These are phyloP conservation scores for Chinchilla lanigera DNA, from an alignment of 2,113 vertebrate genomes.

Conservation along the genomic window DNA sequence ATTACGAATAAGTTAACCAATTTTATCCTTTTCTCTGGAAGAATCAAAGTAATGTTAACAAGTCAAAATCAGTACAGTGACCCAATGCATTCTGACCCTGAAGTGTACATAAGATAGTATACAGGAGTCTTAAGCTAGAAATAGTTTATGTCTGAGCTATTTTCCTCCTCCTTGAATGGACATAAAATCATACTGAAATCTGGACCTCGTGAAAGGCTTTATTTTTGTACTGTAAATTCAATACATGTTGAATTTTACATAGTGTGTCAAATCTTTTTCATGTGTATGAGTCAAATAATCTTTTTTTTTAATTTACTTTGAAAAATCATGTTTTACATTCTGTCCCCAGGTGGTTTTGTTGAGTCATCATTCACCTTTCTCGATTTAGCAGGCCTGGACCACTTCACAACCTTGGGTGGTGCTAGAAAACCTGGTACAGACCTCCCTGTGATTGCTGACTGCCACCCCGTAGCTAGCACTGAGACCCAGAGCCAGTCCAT, in stretches of 20 bases:
- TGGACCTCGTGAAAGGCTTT: conserved; percentile 39
- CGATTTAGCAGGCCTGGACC: conserved; percentile 95
- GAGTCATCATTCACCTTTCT: conserved; percentile 95
- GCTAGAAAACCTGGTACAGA: conserved; percentile 91
- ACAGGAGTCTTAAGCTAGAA: background rate
- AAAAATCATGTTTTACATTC: conserved; percentile 89
- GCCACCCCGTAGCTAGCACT: conserved; percentile 82
- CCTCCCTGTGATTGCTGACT: conserved; percentile 83
- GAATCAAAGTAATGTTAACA: background rate
- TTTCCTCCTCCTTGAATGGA: background rate
- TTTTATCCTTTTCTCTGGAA: conserved; percentile 30
- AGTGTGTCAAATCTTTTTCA: conserved; percentile 76
- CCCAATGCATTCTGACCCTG: background rate
- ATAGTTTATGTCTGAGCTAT: background rate
- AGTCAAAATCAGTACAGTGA: background rate
- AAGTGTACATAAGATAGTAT: background rate
- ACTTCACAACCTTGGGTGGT: conserved; percentile 92
- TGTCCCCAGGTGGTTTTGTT: conserved; percentile 95
- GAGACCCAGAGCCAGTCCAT: conserved; percentile 73
- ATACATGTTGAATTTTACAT: conserved; percentile 72
- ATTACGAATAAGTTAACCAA: background rate
- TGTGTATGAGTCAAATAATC: conserved; percentile 77
- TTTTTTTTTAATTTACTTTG: conserved; percentile 80
- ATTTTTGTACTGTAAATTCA: conserved; percentile 81
- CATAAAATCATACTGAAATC: conserved; percentile 39